These are phyloP conservation scores for Eleutherodactylus coqui DNA, from an alignment of 2,797 vertebrate genomes.

Conservation along the genomic window DNA sequence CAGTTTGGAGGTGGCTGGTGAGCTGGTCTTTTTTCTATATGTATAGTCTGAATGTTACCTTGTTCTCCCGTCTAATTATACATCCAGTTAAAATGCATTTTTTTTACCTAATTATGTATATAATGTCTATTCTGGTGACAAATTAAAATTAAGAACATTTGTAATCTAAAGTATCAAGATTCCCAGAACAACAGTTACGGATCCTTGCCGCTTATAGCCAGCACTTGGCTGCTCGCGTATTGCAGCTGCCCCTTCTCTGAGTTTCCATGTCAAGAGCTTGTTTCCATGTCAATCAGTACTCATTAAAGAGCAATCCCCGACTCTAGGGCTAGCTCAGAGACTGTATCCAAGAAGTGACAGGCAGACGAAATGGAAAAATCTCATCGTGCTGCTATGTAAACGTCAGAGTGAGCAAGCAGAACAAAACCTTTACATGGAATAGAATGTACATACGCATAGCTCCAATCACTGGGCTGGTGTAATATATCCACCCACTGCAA, in stretches of 20 bases:
- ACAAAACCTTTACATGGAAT: constrained; percentile 23
- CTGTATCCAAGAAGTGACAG: constrained; percentile 46
- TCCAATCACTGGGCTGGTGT: background rate
- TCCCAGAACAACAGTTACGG: constrained; percentile 25
- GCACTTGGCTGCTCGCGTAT: constrained; percentile 7
- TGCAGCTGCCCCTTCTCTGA: constrained; percentile 38
- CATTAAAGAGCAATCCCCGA: constrained; percentile 40
- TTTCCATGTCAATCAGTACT: constrained; percentile 60
- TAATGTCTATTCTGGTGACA: background rate
- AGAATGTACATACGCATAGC: background rate
- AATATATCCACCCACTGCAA: background rate
- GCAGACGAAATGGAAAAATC: constrained; percentile 51
- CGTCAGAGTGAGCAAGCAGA: constrained; percentile 38
- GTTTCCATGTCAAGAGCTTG: constrained; percentile 43
- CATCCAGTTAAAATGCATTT: background rate
- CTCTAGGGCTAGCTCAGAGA: constrained; percentile 25
- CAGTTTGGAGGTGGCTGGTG: too few species aligned
- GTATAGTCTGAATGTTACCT: too few species aligned
- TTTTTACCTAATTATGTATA: background rate
- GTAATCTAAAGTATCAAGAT: constrained; percentile 31
- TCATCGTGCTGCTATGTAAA: constrained; percentile 44
- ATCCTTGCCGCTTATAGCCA: background rate
- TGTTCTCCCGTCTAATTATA: too few species aligned
- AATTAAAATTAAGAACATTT: background rate
- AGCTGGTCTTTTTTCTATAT: too few species aligned